A percentile compares a stretch with the other conserved stretches of the same genome.
Evolutionary conservation across 2,113 vertebrate species (phyloP).

Genomic region (Tretioscincus oriximinensis): DNA sequence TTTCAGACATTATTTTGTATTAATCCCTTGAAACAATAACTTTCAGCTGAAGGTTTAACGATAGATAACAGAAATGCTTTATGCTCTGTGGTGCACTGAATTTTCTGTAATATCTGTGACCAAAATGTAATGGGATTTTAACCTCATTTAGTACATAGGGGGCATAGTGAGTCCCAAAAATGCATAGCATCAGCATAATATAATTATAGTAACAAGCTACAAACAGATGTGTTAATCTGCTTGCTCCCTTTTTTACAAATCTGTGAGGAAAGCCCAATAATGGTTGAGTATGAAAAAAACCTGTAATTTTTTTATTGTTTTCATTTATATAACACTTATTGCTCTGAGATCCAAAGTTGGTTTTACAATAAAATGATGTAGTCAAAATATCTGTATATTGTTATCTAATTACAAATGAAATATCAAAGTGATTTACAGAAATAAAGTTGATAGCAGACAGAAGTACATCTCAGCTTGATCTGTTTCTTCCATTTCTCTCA

Average conservation of each 20-base stretch:
- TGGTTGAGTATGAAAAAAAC: background rate
- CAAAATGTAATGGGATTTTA: conserved; percentile 9
- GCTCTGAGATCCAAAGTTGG: background rate
- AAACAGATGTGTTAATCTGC: background rate
- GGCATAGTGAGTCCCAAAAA: background rate
- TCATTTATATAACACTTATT: background rate
- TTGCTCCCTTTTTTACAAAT: background rate
- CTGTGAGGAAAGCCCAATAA: background rate
- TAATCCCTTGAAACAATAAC: conserved; percentile 54
- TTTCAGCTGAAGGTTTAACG: conserved; percentile 49
- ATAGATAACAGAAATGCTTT: conserved; percentile 20
- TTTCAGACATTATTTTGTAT: conserved; percentile 40
- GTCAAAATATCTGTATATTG: no score
- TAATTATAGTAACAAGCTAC: background rate
- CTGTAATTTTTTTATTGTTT: background rate
- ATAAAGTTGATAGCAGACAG: no score
- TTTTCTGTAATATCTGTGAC: background rate
- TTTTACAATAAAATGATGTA: no score
- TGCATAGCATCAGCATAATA: background rate
- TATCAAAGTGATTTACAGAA: no score
- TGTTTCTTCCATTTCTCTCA: no score
- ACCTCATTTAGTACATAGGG: background rate
- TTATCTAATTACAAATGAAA: no score
- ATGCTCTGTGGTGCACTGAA: background rate
- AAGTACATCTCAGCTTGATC: no score